Evolutionary conservation across 64 coral and sea anemone genomes (phyloP).

Genomic region (Anthopleura sola): DNA sequence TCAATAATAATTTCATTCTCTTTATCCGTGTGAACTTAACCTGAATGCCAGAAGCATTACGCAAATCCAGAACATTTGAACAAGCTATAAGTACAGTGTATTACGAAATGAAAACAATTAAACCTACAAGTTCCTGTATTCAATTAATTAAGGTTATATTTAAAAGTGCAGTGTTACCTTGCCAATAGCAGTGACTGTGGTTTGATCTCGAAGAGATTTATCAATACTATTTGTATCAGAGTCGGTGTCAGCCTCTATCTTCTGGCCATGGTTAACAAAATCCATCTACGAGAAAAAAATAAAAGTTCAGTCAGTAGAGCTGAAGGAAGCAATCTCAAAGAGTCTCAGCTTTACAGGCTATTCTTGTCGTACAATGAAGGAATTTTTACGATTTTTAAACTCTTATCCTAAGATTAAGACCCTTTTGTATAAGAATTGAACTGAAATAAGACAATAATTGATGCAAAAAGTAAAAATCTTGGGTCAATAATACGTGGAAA

Average conservation of each 20-base stretch:
- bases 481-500: neutral
- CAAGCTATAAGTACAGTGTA: neutral
- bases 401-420: neutral
- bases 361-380: neutral
- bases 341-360: too few relatives aligned
- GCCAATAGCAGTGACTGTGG: conserved; percentile 40
- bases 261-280: neutral
- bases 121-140: too few relatives aligned
- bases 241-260: neutral
- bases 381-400: neutral
- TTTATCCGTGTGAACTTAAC: too few relatives aligned
- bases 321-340: neutral
- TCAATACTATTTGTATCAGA: neutral
- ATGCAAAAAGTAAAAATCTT: neutral
- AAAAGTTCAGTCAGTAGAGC: neutral
- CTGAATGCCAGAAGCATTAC: too few relatives aligned
- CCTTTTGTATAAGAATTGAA: neutral
- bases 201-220: conserved; percentile 7
- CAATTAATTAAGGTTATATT: too few relatives aligned
- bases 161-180: conserved; percentile 27
- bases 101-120: neutral
- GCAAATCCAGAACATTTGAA: too few relatives aligned
- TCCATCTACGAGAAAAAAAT: neutral
- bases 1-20: too few relatives aligned
- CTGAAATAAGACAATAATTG: neutral